Percentiles rank a stretch among this genome's conserved stretches.
Conservation (phyloP, 2,888 invertebrate genomes). For the Amitus sp. region DNA sequence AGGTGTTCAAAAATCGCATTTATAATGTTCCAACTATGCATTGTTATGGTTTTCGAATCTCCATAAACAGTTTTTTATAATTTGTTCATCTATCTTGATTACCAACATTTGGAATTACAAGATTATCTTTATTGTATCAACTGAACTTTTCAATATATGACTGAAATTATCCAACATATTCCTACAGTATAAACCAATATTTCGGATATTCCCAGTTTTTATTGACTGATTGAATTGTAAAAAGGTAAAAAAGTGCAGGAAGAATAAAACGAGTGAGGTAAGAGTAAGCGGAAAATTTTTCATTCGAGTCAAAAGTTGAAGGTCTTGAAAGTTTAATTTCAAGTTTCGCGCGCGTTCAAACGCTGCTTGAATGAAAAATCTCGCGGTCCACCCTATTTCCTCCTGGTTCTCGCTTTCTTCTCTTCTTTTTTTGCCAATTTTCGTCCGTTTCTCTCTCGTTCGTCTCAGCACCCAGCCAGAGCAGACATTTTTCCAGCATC, state of each 20-base stretch:
- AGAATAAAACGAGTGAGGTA: conserved; percentile 13
- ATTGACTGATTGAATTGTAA: too few relatives aligned
- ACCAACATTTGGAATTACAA: too few relatives aligned
- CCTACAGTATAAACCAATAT: too few relatives aligned
- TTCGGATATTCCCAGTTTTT: too few relatives aligned
- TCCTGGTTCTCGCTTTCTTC: conserved; percentile 6
- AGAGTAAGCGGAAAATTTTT: conserved; percentile 31
- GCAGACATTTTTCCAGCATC: conserved; percentile 35
- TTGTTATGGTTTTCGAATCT: too few relatives aligned
- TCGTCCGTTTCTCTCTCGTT: conserved; percentile 18
- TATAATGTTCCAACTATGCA: too few relatives aligned
- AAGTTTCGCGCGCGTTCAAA: conserved; percentile 28
- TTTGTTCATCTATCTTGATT: too few relatives aligned
- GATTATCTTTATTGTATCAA: too few relatives aligned
- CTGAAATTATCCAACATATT: too few relatives aligned
- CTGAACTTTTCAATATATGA: too few relatives aligned
- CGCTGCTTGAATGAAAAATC: conserved; percentile 41
- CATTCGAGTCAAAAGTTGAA: conserved; percentile 37
- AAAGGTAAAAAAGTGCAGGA: neutral
- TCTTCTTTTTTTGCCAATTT: neutral
- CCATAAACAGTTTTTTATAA: too few relatives aligned
- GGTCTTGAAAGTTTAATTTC: conserved; percentile 43
- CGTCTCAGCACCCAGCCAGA: conserved; percentile 23
- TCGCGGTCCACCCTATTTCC: conserved; percentile 21
- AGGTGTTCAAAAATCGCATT: too few relatives aligned